These are phyloP conservation scores for Euplexia lucipara DNA, from an alignment of 2,888 invertebrate genomes.

Conservation along the genomic window DNA sequence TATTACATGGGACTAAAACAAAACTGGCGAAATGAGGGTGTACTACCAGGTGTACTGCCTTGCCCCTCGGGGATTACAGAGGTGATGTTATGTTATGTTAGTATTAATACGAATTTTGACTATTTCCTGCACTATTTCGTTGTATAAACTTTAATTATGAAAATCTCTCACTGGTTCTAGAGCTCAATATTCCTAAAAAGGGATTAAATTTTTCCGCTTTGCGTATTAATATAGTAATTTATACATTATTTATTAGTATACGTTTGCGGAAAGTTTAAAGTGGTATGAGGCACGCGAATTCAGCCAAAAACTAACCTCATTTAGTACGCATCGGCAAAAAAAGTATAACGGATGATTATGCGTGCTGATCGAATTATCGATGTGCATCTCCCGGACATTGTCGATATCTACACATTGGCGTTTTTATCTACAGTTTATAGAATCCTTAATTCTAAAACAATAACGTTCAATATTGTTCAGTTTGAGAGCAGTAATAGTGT, in stretches of 20 bases:
- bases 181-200: too few species aligned
- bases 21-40: too few species aligned
- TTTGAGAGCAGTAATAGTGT: constrained; percentile 28
- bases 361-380: constrained; percentile 85
- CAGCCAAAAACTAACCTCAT: constrained; percentile 37
- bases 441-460: constrained; percentile 27
- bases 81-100: too few species aligned
- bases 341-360: constrained; percentile 72
- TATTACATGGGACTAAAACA: too few species aligned
- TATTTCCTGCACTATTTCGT: too few species aligned
- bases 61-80: too few species aligned
- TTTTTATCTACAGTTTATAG: constrained; percentile 15
- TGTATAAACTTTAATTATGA: too few species aligned
- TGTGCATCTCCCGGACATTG: constrained; percentile 84
- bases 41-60: too few species aligned
- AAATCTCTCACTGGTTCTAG: too few species aligned
- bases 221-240: background rate
- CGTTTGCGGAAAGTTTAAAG: constrained; percentile 9
- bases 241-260: constrained; percentile 6
- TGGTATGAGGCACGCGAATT: constrained; percentile 39
- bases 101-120: too few species aligned
- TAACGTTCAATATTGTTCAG: constrained; percentile 62
- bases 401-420: constrained; percentile 68
- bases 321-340: constrained; percentile 59
- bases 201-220: too few species aligned